Evolutionary conservation across 2,113 vertebrate species (phyloP), one percentile per base, ranked within the genome.

Genomic region (Myotis lucifugus): DNA sequence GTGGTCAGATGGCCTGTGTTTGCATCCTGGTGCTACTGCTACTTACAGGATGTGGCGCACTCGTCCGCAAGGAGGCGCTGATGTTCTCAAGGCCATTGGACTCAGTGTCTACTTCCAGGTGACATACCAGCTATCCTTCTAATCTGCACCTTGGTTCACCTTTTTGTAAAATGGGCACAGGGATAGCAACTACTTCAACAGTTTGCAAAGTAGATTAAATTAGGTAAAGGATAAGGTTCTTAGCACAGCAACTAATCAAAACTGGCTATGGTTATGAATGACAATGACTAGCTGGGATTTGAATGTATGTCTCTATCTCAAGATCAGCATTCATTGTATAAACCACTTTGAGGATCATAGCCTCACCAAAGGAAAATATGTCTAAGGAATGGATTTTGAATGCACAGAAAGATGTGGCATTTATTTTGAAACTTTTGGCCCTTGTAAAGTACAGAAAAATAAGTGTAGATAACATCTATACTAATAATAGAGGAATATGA

Each of bases 381-480:
- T 34, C 29, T 46, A 79, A 88, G 70, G 88, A 76, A 67, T 8
- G 21, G 52, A 73, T 85, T 92, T 93, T 46, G 34, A 92, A 92
- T 48, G 7, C 72, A 66, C 19, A 50, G 52, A 92, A 96, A 69
- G 94, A 77, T 48, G n/a, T 5, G 19, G 13, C n/a, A 69, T 81
- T 76, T 70, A 40, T 91, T 94, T 86, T 50, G 40, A 64, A 95
- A 95, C 88, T 66, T 2, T 56, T 17, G 90, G 66, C 11, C 19
- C 46, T 94, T 82, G 8, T 54, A 73, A 91, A 95, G 17, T 50
- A 81, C 4, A 73, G 52, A 18, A 52, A 88, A 86, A 61, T 42
- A 87, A 76, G 18, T 77, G 59, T 32, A 74, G 32, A 73, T 9
- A 25, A 59, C 25, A 59, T 59, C 42, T 42, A 42, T 42, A 42